Conservation (phyloP, 2,888 invertebrate genomes). For the Caenorhabditis zanzibari region DNA sequence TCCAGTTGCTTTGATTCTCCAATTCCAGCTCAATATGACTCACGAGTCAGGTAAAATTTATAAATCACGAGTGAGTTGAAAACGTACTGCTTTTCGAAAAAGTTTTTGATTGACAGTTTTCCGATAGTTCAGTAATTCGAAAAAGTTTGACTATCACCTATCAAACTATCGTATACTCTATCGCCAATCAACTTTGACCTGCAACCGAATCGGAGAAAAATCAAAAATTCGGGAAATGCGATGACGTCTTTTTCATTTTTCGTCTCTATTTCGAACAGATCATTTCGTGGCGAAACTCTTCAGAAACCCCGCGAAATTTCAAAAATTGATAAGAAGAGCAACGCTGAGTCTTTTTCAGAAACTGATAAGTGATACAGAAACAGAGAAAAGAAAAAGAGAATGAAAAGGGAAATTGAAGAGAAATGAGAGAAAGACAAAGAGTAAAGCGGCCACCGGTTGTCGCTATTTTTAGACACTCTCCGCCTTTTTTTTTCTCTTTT, state of each 20-base stretch:
- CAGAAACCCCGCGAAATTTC: constrained; percentile 40
- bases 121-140: not conserved
- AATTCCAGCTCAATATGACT: not conserved
- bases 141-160: constrained; percentile 7
- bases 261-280: constrained; percentile 42
- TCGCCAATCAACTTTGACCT: constrained; percentile 27
- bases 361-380: constrained; percentile 26
- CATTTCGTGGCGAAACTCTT: constrained; percentile 28
- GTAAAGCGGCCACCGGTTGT: constrained; percentile 52
- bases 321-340: constrained; percentile 39
- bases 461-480: constrained; percentile 56
- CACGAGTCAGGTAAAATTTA: not conserved
- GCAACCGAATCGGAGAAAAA: constrained; percentile 1
- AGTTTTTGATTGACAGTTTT: constrained; percentile 12
- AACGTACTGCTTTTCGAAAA: not conserved
- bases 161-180: not conserved
- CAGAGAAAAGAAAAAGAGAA: not conserved
- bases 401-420: constrained; percentile 1
- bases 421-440: constrained; percentile 36
- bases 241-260: constrained; percentile 32
- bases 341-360: constrained; percentile 7
- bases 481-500: constrained; percentile 20
- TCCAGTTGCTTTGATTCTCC: not conserved
- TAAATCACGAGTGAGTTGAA: constrained; percentile 24
- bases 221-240: constrained; percentile 38